Evolutionary conservation across 2,797 vertebrate genomes (phyloP).

Genomic region (Rhynchonycteris naso): DNA sequence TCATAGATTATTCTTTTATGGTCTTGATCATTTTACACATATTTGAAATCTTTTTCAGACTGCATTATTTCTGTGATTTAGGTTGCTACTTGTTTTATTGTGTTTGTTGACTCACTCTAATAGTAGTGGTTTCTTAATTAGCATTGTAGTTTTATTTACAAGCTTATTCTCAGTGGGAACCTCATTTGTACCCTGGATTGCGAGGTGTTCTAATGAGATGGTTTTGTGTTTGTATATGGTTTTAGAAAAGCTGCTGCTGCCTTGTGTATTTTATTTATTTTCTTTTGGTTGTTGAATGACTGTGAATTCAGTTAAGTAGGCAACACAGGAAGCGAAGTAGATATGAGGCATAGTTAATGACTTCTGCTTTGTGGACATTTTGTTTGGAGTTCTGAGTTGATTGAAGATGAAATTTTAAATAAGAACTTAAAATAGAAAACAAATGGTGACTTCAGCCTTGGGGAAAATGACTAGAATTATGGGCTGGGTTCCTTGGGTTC

Average conservation of each 20-base stretch:
- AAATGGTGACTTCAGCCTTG: background rate
- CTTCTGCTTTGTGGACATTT: background rate
- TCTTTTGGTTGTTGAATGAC: background rate
- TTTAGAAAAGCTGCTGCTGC: background rate
- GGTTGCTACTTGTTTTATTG: background rate
- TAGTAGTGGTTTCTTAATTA: background rate
- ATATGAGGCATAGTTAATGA: background rate
- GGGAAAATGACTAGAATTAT: constrained; percentile 13
- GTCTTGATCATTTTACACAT: background rate
- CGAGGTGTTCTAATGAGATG: background rate
- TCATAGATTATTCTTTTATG: background rate
- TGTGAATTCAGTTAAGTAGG: background rate
- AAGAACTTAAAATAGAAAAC: background rate
- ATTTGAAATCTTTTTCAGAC: background rate
- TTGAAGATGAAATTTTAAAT: constrained; percentile 13
- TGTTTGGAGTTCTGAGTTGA: background rate
- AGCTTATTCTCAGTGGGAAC: background rate
- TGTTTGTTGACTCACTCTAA: background rate
- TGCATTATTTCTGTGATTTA: background rate
- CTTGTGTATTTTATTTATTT: background rate
- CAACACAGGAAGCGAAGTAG: background rate
- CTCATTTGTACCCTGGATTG: background rate
- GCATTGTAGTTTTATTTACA: constrained; percentile 3
- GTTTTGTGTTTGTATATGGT: background rate
- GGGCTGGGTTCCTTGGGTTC: background rate